These are phyloP conservation scores for Zaprionus ghesquierei DNA, from an alignment of 1,140 invertebrate genomes.

Conservation along the genomic window DNA sequence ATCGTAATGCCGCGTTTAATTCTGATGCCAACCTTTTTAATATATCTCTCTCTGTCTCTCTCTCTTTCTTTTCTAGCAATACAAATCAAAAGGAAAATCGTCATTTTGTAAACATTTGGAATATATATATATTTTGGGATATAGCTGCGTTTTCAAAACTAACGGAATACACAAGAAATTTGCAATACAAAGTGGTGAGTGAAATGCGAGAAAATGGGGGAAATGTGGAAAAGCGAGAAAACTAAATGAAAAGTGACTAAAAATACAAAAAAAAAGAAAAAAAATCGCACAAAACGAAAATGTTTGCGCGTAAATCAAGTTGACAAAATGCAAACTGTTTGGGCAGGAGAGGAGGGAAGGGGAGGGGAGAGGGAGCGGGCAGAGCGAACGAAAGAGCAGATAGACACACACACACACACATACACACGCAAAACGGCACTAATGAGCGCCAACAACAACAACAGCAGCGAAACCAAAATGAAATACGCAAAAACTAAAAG, in stretches of 20 bases:
- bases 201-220: neutral
- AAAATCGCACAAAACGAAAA: constrained; percentile 45
- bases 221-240: constrained; percentile 15
- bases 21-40: neutral
- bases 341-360: neutral
- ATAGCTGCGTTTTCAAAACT: constrained; percentile 4
- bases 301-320: constrained; percentile 76
- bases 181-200: constrained; percentile 32
- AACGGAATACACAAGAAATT: constrained; percentile 17
- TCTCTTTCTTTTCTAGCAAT: constrained; percentile 15
- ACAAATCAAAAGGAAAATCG: constrained; percentile 3
- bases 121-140: neutral
- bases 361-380: neutral
- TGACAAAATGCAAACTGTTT: constrained; percentile 65
- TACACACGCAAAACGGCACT: constrained; percentile 59
- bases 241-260: constrained; percentile 38
- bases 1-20: neutral
- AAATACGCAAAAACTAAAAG: constrained; percentile 69
- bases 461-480: constrained; percentile 46
- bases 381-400: constrained; percentile 8
- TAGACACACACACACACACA: constrained; percentile 26
- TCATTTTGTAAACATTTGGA: constrained; percentile 22
- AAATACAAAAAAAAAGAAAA: constrained; percentile 22
- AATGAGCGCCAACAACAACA: constrained; percentile 58
- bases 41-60: neutral